Evolutionary conservation across 2,888 invertebrate species (phyloP).

Genomic region (Troilus luridus): DNA sequence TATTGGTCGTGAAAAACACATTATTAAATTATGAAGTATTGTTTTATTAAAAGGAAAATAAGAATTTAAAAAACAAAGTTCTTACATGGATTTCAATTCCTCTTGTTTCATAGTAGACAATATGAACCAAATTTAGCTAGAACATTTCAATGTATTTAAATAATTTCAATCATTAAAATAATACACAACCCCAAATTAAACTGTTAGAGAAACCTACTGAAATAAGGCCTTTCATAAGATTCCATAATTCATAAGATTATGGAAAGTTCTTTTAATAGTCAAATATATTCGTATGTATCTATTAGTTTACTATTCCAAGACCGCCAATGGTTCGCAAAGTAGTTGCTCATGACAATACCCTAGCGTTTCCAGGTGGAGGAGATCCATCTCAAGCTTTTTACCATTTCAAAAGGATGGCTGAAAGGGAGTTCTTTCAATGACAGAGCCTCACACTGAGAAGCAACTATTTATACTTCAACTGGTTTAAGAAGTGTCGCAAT

Average conservation of each 20-base stretch:
- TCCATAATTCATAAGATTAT: no score
- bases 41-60: no score
- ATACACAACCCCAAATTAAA: no score
- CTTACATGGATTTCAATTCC: no score
- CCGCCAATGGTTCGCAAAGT: not conserved
- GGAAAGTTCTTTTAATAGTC: not conserved
- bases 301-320: not conserved
- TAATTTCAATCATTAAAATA: no score
- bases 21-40: no score
- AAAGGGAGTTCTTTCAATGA: not conserved
- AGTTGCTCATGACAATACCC: not conserved
- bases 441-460: not conserved
- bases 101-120: no score
- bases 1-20: no score
- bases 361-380: not conserved
- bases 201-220: no score
- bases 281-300: not conserved
- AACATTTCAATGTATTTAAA: no score
- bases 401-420: not conserved
- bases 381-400: not conserved
- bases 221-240: not conserved
- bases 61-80: no score
- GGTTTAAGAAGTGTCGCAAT: not conserved
- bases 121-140: no score
- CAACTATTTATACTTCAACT: not conserved